These are phyloP conservation scores for Drosophila pallidifrons DNA, from an alignment of 1,140 invertebrate genomes.

Conservation along the genomic window DNA sequence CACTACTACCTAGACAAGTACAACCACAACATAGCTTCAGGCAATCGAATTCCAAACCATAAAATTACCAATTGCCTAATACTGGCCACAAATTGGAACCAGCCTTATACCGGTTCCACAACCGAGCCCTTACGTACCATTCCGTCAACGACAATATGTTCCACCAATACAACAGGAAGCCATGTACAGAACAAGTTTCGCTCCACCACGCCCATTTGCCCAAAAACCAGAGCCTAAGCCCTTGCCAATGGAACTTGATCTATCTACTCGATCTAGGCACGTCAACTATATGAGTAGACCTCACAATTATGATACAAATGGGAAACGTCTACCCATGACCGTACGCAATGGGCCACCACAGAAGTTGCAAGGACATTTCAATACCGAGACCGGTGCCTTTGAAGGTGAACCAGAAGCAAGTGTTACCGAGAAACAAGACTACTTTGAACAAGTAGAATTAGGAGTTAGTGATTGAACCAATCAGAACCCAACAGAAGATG, in stretches of 20 bases:
- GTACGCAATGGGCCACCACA: not conserved
- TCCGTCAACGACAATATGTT: not conserved
- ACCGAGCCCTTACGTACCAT: not conserved
- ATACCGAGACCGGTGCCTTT: too few species aligned
- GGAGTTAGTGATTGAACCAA: too few species aligned
- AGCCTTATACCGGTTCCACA: too few species aligned
- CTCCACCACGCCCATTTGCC: not conserved
- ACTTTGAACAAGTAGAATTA: too few species aligned
- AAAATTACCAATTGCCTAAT: too few species aligned
- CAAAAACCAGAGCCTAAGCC: slow-evolving; percentile 3
- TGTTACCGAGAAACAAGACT: too few species aligned
- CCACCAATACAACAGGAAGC: not conserved
- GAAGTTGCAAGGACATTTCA: not conserved
- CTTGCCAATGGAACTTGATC: not conserved
- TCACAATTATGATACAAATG: not conserved
- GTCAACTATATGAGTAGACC: not conserved
- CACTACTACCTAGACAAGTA: slow-evolving; percentile 12
- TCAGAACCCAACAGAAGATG: too few species aligned
- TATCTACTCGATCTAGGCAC: not conserved
- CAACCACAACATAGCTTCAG: too few species aligned
- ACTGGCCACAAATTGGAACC: too few species aligned
- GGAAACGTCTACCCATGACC: not conserved
- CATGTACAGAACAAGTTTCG: too few species aligned
- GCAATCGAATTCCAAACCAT: too few species aligned
- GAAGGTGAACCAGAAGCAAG: too few species aligned